Percentiles rank a stretch among this genome's conserved stretches.
These are phyloP conservation scores for Agapornis canus DNA, from an alignment of 2,797 vertebrate genomes.

Conservation along the genomic window DNA sequence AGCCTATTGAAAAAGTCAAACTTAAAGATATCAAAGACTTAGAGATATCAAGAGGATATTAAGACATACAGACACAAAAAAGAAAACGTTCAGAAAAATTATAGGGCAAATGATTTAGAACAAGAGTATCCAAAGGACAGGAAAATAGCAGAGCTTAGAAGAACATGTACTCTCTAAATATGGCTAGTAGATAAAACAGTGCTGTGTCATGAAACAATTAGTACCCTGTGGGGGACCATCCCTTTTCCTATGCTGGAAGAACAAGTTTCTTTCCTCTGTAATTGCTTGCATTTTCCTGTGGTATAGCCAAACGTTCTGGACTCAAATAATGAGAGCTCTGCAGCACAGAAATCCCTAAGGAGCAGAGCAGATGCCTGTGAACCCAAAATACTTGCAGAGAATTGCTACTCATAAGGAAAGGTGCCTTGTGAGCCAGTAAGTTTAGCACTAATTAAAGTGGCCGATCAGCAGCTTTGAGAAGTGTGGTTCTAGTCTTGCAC, in stretches of 20 bases:
- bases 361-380: background rate
- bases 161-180: slow-evolving; percentile 57
- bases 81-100: background rate
- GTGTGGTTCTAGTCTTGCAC: background rate
- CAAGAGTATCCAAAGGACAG: background rate
- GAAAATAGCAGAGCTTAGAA: slow-evolving; percentile 53
- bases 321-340: background rate
- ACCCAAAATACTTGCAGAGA: background rate
- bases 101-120: background rate
- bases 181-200: background rate
- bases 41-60: background rate
- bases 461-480: background rate
- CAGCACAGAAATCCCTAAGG: background rate
- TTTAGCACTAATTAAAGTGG: background rate
- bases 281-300: background rate
- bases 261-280: background rate
- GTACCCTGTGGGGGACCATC: background rate
- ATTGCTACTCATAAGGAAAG: background rate
- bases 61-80: background rate
- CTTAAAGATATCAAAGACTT: background rate
- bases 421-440: background rate
- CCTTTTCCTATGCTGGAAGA: background rate
- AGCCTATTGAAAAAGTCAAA: background rate
- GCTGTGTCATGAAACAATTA: background rate
- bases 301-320: background rate